phyloP scores from a whole-genome alignment of 2,113 vertebrate genomes.

The Cathartes aura region DNA sequence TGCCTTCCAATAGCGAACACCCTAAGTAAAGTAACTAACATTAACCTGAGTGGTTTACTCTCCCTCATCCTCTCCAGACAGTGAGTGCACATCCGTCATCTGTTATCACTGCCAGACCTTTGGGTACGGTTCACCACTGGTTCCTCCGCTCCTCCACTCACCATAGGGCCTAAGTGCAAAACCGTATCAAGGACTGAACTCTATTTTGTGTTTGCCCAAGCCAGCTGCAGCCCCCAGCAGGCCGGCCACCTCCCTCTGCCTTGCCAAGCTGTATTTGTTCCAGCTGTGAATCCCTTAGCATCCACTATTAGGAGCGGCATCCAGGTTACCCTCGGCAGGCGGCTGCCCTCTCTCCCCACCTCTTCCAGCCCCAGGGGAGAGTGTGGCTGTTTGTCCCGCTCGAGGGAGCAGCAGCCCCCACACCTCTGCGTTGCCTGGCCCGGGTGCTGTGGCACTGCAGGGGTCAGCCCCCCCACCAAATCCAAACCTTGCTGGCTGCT shows the following conservation, averaged over 20 bases:
- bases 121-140: not conserved
- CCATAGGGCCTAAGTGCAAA: not conserved
- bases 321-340: not conserved
- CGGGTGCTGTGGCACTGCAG: not conserved
- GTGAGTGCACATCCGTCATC: rapidly evolving
- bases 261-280: not conserved
- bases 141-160: not conserved
- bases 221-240: not conserved
- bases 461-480: not conserved
- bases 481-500: not conserved
- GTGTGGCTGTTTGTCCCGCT: not conserved
- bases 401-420: not conserved
- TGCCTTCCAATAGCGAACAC: not conserved
- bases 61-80: not conserved
- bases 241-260: not conserved
- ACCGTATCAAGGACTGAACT: not conserved
- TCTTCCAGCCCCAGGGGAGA: not conserved
- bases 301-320: not conserved
- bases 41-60: not conserved
- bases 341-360: not conserved
- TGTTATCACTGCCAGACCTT: not conserved
- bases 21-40: not conserved
- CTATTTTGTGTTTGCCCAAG: not conserved
- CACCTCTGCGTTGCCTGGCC: rapidly evolving
- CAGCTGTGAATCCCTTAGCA: not conserved